Evolutionary conservation across 2,797 vertebrate species (phyloP), one percentile per base, ranked within the genome.

Genomic region (Gambusia yucatana): DNA sequence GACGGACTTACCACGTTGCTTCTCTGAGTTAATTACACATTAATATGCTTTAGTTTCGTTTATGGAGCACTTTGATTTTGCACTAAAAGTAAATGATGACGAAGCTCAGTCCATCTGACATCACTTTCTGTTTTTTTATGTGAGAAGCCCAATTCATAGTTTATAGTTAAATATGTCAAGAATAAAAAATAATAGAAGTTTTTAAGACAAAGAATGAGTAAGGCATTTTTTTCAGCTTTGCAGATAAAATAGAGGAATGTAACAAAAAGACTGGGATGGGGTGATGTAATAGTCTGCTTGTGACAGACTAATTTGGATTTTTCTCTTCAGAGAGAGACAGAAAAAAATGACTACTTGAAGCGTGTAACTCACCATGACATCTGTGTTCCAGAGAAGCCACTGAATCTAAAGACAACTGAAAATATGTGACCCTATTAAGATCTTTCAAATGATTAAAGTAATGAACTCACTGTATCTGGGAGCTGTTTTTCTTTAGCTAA

Each of bases 1-100:
- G 88, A 86, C 70, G 61, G 78, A 88, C 87, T 89, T 90, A 92
- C 41, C 65, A 77, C 78, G 41, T 48, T 76, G 72, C 44, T 82
- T 82, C 84, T 84, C 85, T 88, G 87, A 90, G 86, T 94, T 94
- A 92, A 94, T 94, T 94, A 89, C 88, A 86, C 91, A 91, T 93
- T 87, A 88, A 92, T 93, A 92, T 87, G 82, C 77, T 82, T 81
- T 79, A 48, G 84, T 84, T 80, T 86, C 87, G 84, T 94, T 94
- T 92, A 93, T 93, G 88, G 89, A 87, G 89, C 82, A 79, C 78
- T 93, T 95, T 93, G 91, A 94, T 94, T 92, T 87, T 89, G 77
- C 81, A 85, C 78, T 93, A 88, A 93, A 93, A 91, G 72, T 76
- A 86, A 92, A 90, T 87, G 76, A 92, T 91, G 82, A 86, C 82